Conservation (phyloP, 2,797 vertebrate species). For the Threskiornis aethiopicus region DNA sequence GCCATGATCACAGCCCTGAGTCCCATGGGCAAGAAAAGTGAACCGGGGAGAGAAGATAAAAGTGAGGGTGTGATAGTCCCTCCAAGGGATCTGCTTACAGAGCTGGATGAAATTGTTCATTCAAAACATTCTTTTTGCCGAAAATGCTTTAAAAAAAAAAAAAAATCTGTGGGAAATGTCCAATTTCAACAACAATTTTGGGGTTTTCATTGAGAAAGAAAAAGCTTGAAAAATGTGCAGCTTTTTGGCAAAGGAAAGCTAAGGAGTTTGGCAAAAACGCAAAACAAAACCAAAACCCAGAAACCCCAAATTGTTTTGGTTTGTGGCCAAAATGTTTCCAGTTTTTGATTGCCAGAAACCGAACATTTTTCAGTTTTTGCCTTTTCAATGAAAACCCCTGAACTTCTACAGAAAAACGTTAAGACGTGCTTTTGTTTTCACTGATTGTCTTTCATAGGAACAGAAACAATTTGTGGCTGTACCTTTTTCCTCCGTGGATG, state of each 20-base stretch:
- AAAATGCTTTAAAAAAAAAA: background rate
- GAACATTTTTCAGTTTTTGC: conserved; percentile 29
- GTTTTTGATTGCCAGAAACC: conserved; percentile 50
- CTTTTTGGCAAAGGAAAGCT: conserved; percentile 42
- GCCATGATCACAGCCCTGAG: background rate
- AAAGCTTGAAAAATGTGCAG: conserved; percentile 52
- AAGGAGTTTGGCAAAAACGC: conserved; percentile 27
- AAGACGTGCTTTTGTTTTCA: background rate
- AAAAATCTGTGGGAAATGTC: conserved; percentile 21
- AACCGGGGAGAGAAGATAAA: background rate
- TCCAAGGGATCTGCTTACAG: background rate
- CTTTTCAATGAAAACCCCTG: background rate
- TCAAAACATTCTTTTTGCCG: background rate
- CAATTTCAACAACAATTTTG: conserved; percentile 58
- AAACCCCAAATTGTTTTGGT: conserved; percentile 52
- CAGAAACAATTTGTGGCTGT: background rate
- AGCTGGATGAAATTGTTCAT: background rate
- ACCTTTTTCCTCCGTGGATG: accelerated
- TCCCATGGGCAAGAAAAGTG: background rate
- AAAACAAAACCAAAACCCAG: conserved; percentile 47
- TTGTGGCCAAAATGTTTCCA: conserved; percentile 45
- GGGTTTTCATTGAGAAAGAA: conserved; percentile 57
- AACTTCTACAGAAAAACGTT: background rate
- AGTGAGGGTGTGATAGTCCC: background rate
- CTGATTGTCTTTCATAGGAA: background rate